Evolutionary conservation across 2,113 vertebrate genomes (phyloP).

Genomic region (Vanacampus margaritifer): DNA sequence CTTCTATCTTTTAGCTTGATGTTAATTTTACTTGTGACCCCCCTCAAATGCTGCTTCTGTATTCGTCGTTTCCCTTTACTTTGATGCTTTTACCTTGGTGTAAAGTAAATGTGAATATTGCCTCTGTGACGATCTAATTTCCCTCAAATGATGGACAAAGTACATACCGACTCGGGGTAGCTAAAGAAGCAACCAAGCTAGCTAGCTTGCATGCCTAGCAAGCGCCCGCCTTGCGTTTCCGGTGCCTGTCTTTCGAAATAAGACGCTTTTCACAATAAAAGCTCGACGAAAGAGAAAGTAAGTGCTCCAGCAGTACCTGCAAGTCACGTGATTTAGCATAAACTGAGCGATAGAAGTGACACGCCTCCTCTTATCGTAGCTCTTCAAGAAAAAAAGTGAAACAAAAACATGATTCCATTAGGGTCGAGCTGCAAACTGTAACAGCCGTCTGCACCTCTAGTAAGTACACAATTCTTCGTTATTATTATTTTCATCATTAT

Average conservation of each 20-base stretch:
- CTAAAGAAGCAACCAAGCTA: too few species aligned
- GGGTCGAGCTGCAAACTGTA: background rate
- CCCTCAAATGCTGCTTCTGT: too few species aligned
- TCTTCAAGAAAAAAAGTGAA: conserved; percentile 27
- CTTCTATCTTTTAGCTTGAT: too few species aligned
- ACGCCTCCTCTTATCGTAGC: background rate
- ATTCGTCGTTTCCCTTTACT: too few species aligned
- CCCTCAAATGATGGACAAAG: too few species aligned
- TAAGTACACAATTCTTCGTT: background rate
- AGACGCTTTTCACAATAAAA: background rate
- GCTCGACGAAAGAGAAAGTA: background rate
- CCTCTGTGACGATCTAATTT: too few species aligned
- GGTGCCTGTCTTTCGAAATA: background rate
- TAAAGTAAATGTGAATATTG: too few species aligned
- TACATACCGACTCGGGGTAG: too few species aligned
- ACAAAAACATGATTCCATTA: background rate
- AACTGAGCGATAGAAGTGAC: background rate
- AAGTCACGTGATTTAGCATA: conserved; percentile 65
- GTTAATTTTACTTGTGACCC: too few species aligned
- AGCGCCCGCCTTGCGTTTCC: background rate
- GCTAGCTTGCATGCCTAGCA: too few species aligned
- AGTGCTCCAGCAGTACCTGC: conserved; percentile 8
- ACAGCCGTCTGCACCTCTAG: background rate
- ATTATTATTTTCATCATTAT: background rate
- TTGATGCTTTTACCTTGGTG: too few species aligned